phyloP scores from a whole-genome alignment of 2,797 vertebrate genomes.

The Chiroxiphia lanceolata region DNA sequence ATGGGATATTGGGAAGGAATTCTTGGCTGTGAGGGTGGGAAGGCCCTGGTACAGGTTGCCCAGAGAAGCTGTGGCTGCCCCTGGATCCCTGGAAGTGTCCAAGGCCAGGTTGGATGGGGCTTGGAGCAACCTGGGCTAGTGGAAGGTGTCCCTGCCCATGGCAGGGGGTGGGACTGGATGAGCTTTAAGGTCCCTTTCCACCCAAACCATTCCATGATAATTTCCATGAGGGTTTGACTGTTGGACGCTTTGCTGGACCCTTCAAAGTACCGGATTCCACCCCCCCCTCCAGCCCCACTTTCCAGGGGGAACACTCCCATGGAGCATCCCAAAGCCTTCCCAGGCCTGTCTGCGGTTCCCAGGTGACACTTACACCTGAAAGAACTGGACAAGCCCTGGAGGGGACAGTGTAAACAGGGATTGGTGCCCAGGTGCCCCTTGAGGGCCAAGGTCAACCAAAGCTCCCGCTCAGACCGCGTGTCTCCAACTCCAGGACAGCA shows the following conservation, averaged over 20 bases:
- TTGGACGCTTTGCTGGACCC: neutral
- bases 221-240: neutral
- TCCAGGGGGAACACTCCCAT: neutral
- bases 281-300: neutral
- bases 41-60: neutral
- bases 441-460: neutral
- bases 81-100: neutral
- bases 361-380: neutral
- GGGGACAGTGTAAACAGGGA: neutral
- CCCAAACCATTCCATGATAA: neutral
- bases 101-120: neutral
- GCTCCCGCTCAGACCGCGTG: accelerated
- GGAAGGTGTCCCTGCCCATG: neutral
- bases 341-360: neutral
- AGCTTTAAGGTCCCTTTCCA: accelerated
- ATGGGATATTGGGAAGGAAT: neutral
- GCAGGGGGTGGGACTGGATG: no score
- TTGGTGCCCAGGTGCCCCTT: accelerated
- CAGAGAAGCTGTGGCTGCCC: neutral
- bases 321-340: neutral
- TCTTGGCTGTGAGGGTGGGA: neutral
- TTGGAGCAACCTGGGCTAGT: neutral
- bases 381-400: neutral
- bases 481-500: neutral
- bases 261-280: neutral